Base-by-base conservation (phyloP, 1,140 invertebrate genomes). In the Zaprionus inermis region DNA sequence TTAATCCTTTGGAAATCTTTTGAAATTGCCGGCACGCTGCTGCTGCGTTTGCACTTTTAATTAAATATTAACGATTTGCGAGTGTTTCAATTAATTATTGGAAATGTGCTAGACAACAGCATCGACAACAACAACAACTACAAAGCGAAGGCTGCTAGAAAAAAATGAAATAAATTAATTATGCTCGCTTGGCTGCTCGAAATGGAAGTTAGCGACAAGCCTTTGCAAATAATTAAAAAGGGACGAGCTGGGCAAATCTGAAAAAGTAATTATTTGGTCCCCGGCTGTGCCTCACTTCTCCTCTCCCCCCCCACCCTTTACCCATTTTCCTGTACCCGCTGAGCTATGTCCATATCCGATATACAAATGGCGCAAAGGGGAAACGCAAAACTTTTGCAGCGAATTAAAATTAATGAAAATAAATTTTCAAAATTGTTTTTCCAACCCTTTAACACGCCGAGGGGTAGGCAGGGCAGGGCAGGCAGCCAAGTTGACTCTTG, bases 341-440 rank as follows among this genome's bases (percentile, higher is more conserved):
- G 24, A 59, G 55, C 34, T 65, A 32, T 18, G 69, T 49, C 16
- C 28, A 36, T 14, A 44, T 36, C 32, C 49, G 55, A 28, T 44
- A 32, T 12, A 41, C 59, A 72, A 72, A 57, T 65, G 54, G 44
- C 34, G 28, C 55, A 28, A 18, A 59, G 58, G 30, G 30, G 57
- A 67, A 66, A 77, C 68, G 56, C 60, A 85, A 88, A 88, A 88
- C 73, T 88, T 84, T 88, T 80, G 66, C 83, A 83, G 67, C 79
- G 81, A 83, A 88, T 88, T 88, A 83, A 88, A 88, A 88, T 88
- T 89, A 88, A 88, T 88, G 83, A 89, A 86, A 88, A 88, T 89
- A 88, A 80, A 88, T 88, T 89, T 88, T 80, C 79, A 74, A 81
- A 88, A 89, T 88, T 88, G 73, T 88, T 85, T 82, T 80, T 57